Evolutionary conservation across 2,113 vertebrate species (phyloP).

Genomic region (Mellivora capensis): DNA sequence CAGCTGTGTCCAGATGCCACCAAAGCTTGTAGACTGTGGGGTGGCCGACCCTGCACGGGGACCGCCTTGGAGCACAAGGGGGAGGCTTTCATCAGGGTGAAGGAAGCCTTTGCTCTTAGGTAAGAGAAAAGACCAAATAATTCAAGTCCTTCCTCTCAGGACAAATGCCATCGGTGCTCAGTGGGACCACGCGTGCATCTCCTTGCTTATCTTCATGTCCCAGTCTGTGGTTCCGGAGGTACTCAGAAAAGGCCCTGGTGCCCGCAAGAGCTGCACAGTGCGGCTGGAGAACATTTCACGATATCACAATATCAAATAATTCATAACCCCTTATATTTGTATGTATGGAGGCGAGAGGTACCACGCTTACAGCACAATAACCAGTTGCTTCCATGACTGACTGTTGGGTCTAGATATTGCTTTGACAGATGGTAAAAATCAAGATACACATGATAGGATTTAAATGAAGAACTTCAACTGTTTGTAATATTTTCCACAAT

Average conservation of each 20-base stretch:
- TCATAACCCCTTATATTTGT: neutral
- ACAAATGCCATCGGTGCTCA: neutral
- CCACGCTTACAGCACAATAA: no score
- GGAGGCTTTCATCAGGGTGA: neutral
- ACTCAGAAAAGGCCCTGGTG: neutral
- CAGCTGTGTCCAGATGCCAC: neutral
- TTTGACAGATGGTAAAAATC: neutral
- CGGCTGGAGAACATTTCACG: neutral
- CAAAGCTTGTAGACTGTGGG: accelerated
- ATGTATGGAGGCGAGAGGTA: neutral
- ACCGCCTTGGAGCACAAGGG: neutral
- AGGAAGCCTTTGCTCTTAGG: neutral
- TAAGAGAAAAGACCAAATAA: neutral
- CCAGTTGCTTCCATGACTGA: neutral
- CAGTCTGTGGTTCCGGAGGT: neutral
- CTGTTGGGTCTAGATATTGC: neutral
- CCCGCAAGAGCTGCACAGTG: neutral
- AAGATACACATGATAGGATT: neutral
- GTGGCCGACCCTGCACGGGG: neutral
- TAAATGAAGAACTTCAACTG: neutral
- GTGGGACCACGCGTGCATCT: neutral
- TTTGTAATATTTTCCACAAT: neutral
- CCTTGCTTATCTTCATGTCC: neutral
- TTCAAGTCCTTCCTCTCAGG: neutral
- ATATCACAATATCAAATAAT: neutral